A percentile compares a stretch with the other conserved stretches of the same genome.
Conservation (phyloP, 2,113 vertebrate genomes). For the Piprites chloris region DNA sequence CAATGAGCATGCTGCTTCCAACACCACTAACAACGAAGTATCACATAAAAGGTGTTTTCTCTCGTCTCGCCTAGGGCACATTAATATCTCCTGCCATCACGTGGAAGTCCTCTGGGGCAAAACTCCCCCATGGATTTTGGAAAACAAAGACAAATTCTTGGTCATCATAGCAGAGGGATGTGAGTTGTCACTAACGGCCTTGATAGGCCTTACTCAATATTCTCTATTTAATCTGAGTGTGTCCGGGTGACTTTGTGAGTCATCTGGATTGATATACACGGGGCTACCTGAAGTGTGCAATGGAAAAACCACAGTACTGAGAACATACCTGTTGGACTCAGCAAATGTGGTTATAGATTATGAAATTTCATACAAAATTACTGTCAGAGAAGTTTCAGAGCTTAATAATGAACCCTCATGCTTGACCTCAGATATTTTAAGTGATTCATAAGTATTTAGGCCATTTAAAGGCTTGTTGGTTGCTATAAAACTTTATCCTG, state of each 20-base stretch:
- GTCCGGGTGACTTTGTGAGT: neutral
- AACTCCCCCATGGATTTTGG: accelerated
- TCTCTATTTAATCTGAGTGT: neutral
- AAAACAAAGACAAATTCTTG: neutral
- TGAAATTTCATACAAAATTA: neutral
- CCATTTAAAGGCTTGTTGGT: neutral
- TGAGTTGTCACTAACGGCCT: neutral
- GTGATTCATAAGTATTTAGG: neutral
- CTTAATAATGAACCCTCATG: neutral
- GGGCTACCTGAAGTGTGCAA: neutral
- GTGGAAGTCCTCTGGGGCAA: neutral
- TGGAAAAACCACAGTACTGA: neutral
- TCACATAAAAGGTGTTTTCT: neutral
- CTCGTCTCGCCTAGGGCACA: neutral
- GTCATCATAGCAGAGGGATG: neutral
- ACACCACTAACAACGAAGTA: neutral
- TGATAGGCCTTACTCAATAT: neutral
- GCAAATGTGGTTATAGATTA: neutral
- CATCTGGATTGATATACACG: neutral
- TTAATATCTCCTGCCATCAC: neutral
- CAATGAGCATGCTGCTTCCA: neutral
- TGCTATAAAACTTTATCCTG: slow-evolving; percentile 3
- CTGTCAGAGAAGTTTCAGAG: neutral
- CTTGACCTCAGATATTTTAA: neutral
- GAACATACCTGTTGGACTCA: neutral